Base-by-base conservation (phyloP, 2,888 invertebrate genomes). In the Pyrocoelia pectoralis region DNA sequence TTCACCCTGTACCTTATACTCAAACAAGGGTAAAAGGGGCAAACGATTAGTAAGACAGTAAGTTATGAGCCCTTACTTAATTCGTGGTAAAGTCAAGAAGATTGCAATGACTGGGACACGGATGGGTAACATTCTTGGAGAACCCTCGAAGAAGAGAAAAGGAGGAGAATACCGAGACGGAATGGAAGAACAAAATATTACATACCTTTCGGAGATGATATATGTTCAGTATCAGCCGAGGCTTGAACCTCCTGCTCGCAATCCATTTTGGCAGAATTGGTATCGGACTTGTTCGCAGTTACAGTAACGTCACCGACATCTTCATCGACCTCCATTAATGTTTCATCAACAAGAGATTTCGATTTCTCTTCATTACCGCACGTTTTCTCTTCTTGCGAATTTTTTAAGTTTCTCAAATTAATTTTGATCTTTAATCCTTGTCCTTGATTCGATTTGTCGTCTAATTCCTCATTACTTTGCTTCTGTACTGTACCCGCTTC, bases 371-470 rank as follows among this genome's bases (percentile, higher is more conserved):
- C 43, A 2, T 2, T 15, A 9, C 12, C 8, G 4, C 13, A 1
- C 2, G 8, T 8, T 43, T 43, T 15, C 8, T 43, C 43, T 12
- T 33, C 43, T 1, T 9, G 15, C 48, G 54, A 15, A 41, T 68
- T 57, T 12, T 51, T 61, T 12, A 67, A 14, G 19, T 64, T 54
- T 41, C 50, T 59, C 14, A 67, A 56, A 56, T 51, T 67, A 24
- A 68, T 67, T 52, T 66, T 68, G n/a, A 68, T 61, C 51, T 68
- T 68, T 33, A 68, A 46, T 2, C 68, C 61, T 19, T 53, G 17
- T 18, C 24, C 50, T 18, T 50, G 18, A 4, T 43, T 40, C 13
- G 19, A 18, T 8, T 14, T 33, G 4, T 58, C 19, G 12, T 17
- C 48, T 15, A 28, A 0, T 28, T 53, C 56, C 5, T 56, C 41